These are phyloP conservation scores for Poeciliopsis paucimaculata DNA, from an alignment of 2,797 vertebrate genomes.

Conservation along the genomic window DNA sequence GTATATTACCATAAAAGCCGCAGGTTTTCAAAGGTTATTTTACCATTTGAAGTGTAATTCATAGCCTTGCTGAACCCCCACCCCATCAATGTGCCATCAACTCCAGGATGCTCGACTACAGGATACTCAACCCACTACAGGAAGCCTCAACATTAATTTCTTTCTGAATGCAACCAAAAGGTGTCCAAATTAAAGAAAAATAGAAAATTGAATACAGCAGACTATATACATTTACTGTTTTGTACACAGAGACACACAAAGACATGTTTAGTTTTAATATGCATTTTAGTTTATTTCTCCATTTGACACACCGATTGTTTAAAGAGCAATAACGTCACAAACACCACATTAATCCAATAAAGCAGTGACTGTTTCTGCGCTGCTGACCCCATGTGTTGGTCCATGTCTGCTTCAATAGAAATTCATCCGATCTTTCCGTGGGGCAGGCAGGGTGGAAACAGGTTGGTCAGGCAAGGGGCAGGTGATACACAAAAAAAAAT, in stretches of 20 bases:
- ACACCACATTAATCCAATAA: slow-evolving; percentile 77
- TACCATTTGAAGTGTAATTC: not conserved
- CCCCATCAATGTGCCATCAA: not conserved
- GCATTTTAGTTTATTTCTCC: slow-evolving; percentile 77
- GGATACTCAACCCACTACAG: not conserved
- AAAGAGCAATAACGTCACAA: slow-evolving; percentile 83
- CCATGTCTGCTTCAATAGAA: slow-evolving; percentile 44
- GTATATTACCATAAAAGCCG: not conserved
- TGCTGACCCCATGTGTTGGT: slow-evolving; percentile 55
- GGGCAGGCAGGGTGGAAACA: slow-evolving; percentile 40
- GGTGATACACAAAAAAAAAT: slow-evolving; percentile 72
- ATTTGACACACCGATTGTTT: slow-evolving; percentile 86
- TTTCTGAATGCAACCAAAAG: not conserved
- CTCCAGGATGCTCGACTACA: not conserved
- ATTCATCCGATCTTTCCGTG: slow-evolving; percentile 34
- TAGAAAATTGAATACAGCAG: not conserved
- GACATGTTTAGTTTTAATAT: slow-evolving; percentile 31
- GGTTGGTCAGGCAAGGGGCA: slow-evolving; percentile 5
- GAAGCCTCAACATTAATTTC: not conserved
- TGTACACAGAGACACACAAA: slow-evolving; percentile 16
- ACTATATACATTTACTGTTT: not conserved
- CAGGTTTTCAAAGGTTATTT: not conserved
- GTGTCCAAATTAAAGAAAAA: not conserved
- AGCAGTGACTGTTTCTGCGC: slow-evolving; percentile 69
- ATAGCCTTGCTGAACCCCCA: not conserved